Evolutionary conservation across 2,113 vertebrate genomes (phyloP), one percentile per base, ranked within the genome.

Genomic region (Choloepus hoffmanni): DNA sequence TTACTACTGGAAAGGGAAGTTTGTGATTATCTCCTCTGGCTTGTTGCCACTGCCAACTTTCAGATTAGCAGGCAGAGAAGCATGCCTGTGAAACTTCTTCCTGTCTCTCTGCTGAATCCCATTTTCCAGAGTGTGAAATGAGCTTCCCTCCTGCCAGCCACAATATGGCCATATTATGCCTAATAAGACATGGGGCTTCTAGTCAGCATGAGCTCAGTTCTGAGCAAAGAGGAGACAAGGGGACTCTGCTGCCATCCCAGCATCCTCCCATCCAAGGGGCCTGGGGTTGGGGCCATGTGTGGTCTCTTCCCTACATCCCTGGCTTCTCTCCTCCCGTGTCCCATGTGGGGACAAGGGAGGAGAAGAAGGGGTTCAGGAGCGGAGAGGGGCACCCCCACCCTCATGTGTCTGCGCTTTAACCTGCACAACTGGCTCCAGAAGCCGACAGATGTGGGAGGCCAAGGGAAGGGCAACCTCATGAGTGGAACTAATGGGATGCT

Each of bases 111-210:
- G 40, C 97, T 10, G 97, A 16, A 33, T 92, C 87, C 50, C 79
- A 1, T 45, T 91, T 89, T 90, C 89, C 48, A 74, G 48, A 97
- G 72, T 96, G 19, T 65, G 83, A 83, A 91, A 60, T 83, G 79
- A 33, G 36, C 91, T 88, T 62, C 77, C 63, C 94, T 90, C 89
- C 93, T 91, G 72, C 90, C 96, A 85, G 85, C 83, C 40, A 89
- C 96, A 95, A 3, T 23, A 95, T 95, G 82, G 79, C 92, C 90
- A 97, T 86, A 58, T 96, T 96, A 95, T 73, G 67, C 96, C 93
- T 97, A 84, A 95, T 60, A 93, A 76, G 92, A 73, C 67, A 88
- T 4, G 68, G 94, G 89, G 78, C 87, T 96, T 96, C 85, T 62
- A 30, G 1, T 76, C 82, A 11, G 36, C 62, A 45, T 0, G 58